A percentile compares a stretch with the other conserved stretches of the same genome.
Evolutionary conservation across 2,797 vertebrate species (phyloP).

Genomic region (Enteromius fasciolatus): DNA sequence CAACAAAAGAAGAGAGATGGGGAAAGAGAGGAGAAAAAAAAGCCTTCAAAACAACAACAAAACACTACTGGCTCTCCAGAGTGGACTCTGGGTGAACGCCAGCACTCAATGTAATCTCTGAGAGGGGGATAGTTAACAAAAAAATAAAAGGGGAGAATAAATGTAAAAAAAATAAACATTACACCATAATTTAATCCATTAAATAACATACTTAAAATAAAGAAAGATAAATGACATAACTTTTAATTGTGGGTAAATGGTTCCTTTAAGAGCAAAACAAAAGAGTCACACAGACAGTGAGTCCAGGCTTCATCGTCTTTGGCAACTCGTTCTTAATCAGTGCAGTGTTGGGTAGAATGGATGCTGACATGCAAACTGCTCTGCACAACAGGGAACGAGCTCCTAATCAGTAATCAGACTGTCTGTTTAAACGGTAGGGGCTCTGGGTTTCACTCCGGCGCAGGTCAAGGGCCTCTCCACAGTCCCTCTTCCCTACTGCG

Average conservation of each 20-base stretch:
- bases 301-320: conserved; percentile 74
- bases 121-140: conserved; percentile 64
- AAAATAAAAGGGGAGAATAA: not conserved
- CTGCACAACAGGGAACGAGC: conserved; percentile 76
- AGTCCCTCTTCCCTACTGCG: conserved; percentile 73
- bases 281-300: conserved; percentile 55
- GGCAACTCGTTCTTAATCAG: conserved; percentile 79
- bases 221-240: not conserved
- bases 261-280: not conserved
- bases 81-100: conserved; percentile 77
- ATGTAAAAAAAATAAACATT: not conserved
- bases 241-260: not conserved
- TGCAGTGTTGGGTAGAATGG: conserved; percentile 64
- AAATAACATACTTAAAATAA: not conserved
- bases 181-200: not conserved
- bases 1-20: conserved; percentile 73
- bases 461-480: conserved; percentile 82
- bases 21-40: conserved; percentile 59
- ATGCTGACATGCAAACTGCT: conserved; percentile 76
- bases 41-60: conserved; percentile 78
- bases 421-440: conserved; percentile 72
- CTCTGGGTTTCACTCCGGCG: conserved; percentile 70
- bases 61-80: conserved; percentile 72
- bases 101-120: conserved; percentile 76
- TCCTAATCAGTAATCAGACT: conserved; percentile 84